These are phyloP conservation scores for Drosophila demipolita DNA, from an alignment of 2,888 invertebrate species.

Conservation along the genomic window DNA sequence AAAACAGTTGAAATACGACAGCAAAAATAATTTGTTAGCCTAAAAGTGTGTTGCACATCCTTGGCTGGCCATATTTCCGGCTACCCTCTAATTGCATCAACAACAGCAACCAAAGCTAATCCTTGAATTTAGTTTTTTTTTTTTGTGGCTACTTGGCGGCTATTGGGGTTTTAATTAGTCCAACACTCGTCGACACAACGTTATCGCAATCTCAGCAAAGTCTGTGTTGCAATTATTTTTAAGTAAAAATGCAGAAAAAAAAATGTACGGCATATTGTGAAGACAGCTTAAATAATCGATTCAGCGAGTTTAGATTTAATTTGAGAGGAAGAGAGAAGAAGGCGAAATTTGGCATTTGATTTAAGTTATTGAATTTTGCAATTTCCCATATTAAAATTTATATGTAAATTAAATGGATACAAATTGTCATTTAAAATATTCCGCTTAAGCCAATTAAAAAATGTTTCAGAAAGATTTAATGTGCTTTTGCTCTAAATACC, in stretches of 20 bases:
- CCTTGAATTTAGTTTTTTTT: not conserved
- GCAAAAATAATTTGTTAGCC: slow-evolving; percentile 76
- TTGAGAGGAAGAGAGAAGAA: not conserved
- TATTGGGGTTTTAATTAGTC: slow-evolving; percentile 62
- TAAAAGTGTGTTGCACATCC: slow-evolving; percentile 66
- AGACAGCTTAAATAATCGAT: slow-evolving; percentile 8
- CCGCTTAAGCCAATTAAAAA: not conserved
- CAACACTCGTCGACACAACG: slow-evolving; percentile 50
- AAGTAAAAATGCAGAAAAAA: not conserved
- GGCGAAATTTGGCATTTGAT: not conserved
- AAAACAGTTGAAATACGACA: slow-evolving; percentile 61
- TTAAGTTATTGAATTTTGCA: not conserved
- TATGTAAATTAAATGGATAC: not conserved
- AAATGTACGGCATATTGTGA: not conserved
- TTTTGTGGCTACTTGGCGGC: slow-evolving; percentile 4
- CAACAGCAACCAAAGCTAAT: slow-evolving; percentile 13
- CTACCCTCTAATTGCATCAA: slow-evolving; percentile 44
- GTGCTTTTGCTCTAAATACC: slow-evolving; percentile 2
- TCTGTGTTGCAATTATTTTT: slow-evolving; percentile 8
- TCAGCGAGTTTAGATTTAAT: not conserved
- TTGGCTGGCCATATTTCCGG: slow-evolving; percentile 37
- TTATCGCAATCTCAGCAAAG: slow-evolving; percentile 27
- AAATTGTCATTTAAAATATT: not conserved
- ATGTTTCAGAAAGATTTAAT: not conserved
- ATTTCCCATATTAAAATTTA: not conserved